Evolutionary conservation across 2,797 vertebrate species (phyloP).

Genomic region (Ictinia mississippiensis): DNA sequence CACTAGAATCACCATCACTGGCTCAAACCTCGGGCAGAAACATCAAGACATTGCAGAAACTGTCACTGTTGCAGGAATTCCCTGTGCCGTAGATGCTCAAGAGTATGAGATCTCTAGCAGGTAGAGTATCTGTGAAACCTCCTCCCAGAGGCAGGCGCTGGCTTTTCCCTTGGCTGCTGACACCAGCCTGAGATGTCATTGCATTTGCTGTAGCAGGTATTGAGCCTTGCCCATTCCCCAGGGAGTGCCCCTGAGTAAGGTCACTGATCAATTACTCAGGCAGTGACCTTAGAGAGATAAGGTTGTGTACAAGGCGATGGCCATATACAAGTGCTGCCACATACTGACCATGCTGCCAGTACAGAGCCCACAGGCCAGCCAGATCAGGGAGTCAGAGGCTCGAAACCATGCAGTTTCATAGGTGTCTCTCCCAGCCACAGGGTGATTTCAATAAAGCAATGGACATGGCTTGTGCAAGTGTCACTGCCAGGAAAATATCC

Average conservation of each 20-base stretch:
- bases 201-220: constrained; percentile 23
- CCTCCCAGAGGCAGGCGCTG: constrained; percentile 9
- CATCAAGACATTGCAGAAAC: constrained; percentile 88
- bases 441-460: background rate
- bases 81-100: constrained; percentile 83
- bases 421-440: background rate
- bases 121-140: constrained; percentile 76
- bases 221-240: background rate
- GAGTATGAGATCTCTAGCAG: constrained; percentile 96
- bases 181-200: constrained; percentile 35
- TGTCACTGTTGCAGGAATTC: constrained; percentile 87
- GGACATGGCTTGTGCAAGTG: background rate
- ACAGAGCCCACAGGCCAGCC: background rate
- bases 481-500: background rate
- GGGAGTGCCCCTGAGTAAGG: background rate
- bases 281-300: background rate
- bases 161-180: constrained; percentile 33
- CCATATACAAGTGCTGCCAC: background rate
- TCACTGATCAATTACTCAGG: background rate
- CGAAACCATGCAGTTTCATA: background rate
- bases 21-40: constrained; percentile 96
- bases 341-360: rapidly evolving
- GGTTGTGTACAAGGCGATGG: background rate
- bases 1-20: constrained; percentile 89
- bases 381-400: background rate